phyloP scores from a whole-genome alignment of 2,113 vertebrate species.

The Pseudopipra pipra region DNA sequence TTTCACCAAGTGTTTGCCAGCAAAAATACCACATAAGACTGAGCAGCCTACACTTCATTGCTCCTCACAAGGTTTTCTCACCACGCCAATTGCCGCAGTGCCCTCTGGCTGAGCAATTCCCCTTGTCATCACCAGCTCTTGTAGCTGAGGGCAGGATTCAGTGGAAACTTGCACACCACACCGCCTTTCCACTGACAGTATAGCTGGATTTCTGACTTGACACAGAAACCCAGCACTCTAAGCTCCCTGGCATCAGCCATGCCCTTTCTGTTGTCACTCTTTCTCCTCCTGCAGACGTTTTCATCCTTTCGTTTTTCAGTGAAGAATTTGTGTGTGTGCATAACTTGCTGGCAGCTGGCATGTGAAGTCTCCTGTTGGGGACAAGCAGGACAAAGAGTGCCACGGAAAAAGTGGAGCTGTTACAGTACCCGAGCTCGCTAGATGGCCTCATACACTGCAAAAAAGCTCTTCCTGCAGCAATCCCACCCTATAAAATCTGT shows the following conservation, averaged over 20 bases:
- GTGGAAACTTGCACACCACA: neutral
- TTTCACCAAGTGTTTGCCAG: neutral
- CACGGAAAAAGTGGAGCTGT: neutral
- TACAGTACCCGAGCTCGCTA: slow-evolving; percentile 31
- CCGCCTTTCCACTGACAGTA: neutral
- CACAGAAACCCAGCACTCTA: neutral
- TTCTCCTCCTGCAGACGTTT: neutral
- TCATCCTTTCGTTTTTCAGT: neutral
- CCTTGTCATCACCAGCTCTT: neutral
- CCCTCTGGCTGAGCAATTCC: neutral
- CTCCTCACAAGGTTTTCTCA: neutral
- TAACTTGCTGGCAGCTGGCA: neutral
- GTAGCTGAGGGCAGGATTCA: neutral
- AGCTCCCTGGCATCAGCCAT: neutral
- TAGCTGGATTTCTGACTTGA: neutral
- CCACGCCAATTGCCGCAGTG: fast-evolving
- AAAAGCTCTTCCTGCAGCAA: neutral
- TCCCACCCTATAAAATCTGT: neutral
- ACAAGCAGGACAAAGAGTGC: too few species aligned
- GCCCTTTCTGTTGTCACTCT: neutral
- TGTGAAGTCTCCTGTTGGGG: too few species aligned
- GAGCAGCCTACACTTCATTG: fast-evolving
- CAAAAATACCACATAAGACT: neutral
- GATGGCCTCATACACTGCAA: slow-evolving; percentile 44
- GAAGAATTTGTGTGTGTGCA: neutral